Base-by-base conservation (phyloP, 1,140 invertebrate species). In the Oscheius sp. region DNA sequence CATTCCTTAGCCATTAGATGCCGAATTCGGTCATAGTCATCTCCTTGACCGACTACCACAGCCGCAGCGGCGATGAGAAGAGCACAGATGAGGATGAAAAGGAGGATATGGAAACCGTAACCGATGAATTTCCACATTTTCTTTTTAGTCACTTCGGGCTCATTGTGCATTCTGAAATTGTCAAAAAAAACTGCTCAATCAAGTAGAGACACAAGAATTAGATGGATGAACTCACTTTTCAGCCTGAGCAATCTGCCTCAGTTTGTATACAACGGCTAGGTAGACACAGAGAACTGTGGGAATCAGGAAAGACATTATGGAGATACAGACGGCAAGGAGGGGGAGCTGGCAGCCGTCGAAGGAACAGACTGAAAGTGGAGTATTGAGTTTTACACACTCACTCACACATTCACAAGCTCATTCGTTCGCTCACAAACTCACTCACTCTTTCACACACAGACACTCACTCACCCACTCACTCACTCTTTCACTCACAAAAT, bases 81-180 rank as follows among this genome's bases (percentile, higher is more conserved):
- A 20, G 46, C 52, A 36, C 20, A 46, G 20, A 58, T 32, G 10
- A 26, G 58, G 13, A 49, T 68, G 20, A 55, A 68, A 23, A 68
- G 67, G 26, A 32, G 28, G 7, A 68, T 13, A 61, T 68, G 67
- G 4, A 49, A 49, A 34, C 67, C 67, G 26, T 58, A 68, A 28
- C 55, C 55, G 35, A 68, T 31, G 52, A 68, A 68, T 34, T 67
- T 68, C 4, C 28, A 55, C 20, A 68, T 31, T n/a, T 55, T 49
- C 45, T 68, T 68, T 29, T 38, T 1, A 20, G 67, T 68, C 15
- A 68, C 15, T 61, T 68, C 67, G 4, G 67, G 67, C 26, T 68
- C 67, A 59, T 68, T 68, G 36, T 68, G 67, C 67, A 68, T 68
- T 68, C 67, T 68, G 29, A 58, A 68, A 20, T 42, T 26, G 3